Evolutionary conservation across 2,113 vertebrate genomes (phyloP).

Genomic region (Passer domesticus): DNA sequence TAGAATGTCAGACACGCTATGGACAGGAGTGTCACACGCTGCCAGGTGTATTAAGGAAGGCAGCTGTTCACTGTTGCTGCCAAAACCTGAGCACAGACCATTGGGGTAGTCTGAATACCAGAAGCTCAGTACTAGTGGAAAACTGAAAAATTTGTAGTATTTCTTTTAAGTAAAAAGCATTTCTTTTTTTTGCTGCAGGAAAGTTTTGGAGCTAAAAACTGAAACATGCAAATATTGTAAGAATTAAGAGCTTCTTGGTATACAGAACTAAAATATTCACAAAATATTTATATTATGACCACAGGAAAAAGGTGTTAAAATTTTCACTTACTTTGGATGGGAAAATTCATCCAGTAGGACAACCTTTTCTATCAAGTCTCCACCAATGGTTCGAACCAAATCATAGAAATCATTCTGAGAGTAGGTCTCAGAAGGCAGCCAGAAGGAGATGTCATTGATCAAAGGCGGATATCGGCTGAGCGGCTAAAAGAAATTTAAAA

Average conservation of each 20-base stretch:
- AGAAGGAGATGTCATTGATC: slow-evolving; percentile 95
- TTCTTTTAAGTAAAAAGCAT: background rate
- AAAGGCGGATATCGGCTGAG: slow-evolving; percentile 91
- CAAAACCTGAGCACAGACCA: background rate
- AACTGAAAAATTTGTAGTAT: background rate
- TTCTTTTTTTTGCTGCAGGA: background rate
- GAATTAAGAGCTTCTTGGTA: background rate
- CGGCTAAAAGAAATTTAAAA: slow-evolving; percentile 70
- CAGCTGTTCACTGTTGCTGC: background rate
- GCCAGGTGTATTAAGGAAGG: background rate
- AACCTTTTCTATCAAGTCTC: slow-evolving; percentile 93
- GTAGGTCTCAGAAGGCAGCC: slow-evolving; percentile 86
- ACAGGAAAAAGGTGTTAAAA: background rate
- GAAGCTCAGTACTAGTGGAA: background rate
- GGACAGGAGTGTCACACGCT: background rate
- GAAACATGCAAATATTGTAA: background rate
- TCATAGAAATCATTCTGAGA: slow-evolving; percentile 92
- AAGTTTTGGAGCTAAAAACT: background rate
- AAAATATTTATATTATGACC: background rate
- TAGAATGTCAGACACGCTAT: background rate
- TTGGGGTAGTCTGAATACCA: background rate
- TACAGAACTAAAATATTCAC: background rate
- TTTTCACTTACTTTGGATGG: slow-evolving; percentile 88
- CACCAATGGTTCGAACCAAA: slow-evolving; percentile 86
- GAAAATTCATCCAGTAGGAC: slow-evolving; percentile 86